These are phyloP conservation scores for Molorchus minor DNA, from an alignment of 2,888 invertebrate genomes.

Conservation along the genomic window DNA sequence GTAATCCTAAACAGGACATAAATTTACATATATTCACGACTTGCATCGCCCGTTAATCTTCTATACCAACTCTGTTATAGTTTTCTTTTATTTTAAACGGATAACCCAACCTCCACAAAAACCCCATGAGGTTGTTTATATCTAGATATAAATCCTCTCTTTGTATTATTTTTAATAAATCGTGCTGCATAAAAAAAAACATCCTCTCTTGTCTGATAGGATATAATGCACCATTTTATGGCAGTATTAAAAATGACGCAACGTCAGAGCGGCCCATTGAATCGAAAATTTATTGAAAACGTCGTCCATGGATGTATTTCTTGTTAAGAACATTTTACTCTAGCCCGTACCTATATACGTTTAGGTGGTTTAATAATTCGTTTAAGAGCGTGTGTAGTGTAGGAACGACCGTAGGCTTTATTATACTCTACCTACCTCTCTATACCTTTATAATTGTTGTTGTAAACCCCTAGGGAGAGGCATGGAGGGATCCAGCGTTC, in stretches of 20 bases:
- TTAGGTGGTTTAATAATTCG: conserved; percentile 32
- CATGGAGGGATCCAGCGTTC: conserved; percentile 34
- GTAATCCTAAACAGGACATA: too few relatives aligned
- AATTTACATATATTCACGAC: background rate
- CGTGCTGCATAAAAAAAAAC: conserved; percentile 6
- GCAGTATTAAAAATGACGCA: conserved; percentile 12
- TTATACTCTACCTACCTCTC: conserved; percentile 49
- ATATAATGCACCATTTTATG: conserved; percentile 9
- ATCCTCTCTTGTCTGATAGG: conserved; percentile 9
- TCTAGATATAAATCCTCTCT: conserved; percentile 9
- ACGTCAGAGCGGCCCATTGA: conserved; percentile 6
- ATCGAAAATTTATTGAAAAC: conserved; percentile 18
- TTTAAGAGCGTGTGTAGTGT: conserved; percentile 23
- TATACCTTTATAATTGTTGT: conserved; percentile 54
- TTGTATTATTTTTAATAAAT: conserved; percentile 23
- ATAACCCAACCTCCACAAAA: background rate
- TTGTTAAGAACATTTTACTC: conserved; percentile 24
- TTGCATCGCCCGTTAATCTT: background rate
- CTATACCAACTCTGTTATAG: background rate
- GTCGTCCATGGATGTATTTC: conserved; percentile 14
- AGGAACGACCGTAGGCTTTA: conserved; percentile 31
- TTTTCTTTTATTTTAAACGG: background rate
- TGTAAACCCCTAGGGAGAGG: conserved; percentile 52
- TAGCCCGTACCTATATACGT: conserved; percentile 19
- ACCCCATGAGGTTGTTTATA: conserved; percentile 12